phyloP scores from a whole-genome alignment of 2,888 invertebrate species.

The Enoplolaimus lenunculus region DNA sequence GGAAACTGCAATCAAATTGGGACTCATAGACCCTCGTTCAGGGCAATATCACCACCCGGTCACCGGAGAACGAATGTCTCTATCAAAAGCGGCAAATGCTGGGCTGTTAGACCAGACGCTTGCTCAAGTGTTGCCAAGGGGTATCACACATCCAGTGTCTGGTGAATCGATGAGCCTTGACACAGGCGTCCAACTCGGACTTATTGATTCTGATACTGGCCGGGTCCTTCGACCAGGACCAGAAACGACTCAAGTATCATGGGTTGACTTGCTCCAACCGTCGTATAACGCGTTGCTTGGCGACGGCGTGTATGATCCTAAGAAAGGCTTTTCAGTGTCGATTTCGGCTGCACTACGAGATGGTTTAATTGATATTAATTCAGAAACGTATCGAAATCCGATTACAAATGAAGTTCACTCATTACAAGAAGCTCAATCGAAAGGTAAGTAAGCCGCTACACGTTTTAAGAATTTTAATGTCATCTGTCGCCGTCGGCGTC shows the following conservation, averaged over 20 bases:
- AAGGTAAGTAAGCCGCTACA: no score
- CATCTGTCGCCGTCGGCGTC: no score
- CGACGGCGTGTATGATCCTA: constrained; percentile 22
- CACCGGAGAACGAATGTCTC: neutral
- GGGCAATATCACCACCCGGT: constrained; percentile 18
- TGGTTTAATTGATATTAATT: constrained; percentile 55
- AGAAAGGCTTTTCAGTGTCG: constrained; percentile 20
- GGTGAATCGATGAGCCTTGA: constrained; percentile 18
- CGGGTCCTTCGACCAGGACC: constrained; percentile 60
- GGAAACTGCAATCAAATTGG: constrained; percentile 64
- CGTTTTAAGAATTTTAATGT: no score
- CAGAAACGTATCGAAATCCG: constrained; percentile 61
- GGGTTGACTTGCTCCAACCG: constrained; percentile 21
- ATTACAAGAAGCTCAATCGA: constrained; percentile 60
- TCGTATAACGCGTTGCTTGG: constrained; percentile 13
- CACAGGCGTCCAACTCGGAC: neutral
- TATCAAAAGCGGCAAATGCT: constrained; percentile 19
- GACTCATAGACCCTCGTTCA: constrained; percentile 53
- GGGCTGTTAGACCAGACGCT: constrained; percentile 20
- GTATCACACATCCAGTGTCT: constrained; percentile 18
- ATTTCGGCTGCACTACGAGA: constrained; percentile 56
- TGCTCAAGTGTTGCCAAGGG: constrained; percentile 18
- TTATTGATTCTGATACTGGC: neutral
- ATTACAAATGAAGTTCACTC: constrained; percentile 61
- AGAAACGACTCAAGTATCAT: constrained; percentile 48